Conservation (phyloP, 2,888 invertebrate species). For the Drosophila diplacantha region DNA sequence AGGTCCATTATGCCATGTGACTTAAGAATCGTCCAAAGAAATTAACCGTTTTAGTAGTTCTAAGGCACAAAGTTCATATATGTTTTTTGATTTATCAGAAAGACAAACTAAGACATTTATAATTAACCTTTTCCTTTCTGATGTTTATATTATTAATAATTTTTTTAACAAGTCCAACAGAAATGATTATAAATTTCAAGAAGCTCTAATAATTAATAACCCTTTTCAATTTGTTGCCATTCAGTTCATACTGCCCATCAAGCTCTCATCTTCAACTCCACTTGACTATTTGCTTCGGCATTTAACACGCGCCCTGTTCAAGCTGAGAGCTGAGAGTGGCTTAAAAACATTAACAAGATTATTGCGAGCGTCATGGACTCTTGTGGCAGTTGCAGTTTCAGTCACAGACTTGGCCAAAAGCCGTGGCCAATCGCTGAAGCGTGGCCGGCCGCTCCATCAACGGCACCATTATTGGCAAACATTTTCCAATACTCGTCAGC, state of each 20-base stretch:
- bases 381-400: constrained; percentile 34
- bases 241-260: constrained; percentile 23
- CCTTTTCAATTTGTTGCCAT: constrained; percentile 6
- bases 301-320: constrained; percentile 43
- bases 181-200: background rate
- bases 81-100: background rate
- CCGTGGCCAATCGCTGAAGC: constrained; percentile 63
- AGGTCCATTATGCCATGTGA: background rate
- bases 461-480: constrained; percentile 64
- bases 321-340: constrained; percentile 2
- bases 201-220: background rate
- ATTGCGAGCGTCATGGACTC: constrained; percentile 32
- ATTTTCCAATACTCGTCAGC: constrained; percentile 59
- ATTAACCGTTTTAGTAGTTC: background rate
- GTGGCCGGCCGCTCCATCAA: constrained; percentile 57
- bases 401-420: constrained; percentile 27
- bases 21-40: background rate
- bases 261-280: constrained; percentile 32
- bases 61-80: background rate
- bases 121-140: background rate
- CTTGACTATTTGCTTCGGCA: constrained; percentile 18
- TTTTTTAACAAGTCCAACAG: background rate
- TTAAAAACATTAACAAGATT: constrained; percentile 24
- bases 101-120: background rate
- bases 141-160: background rate